These are phyloP conservation scores for Pomatorhinus ruficollis DNA, from an alignment of 2,113 vertebrate species.

Conservation along the genomic window DNA sequence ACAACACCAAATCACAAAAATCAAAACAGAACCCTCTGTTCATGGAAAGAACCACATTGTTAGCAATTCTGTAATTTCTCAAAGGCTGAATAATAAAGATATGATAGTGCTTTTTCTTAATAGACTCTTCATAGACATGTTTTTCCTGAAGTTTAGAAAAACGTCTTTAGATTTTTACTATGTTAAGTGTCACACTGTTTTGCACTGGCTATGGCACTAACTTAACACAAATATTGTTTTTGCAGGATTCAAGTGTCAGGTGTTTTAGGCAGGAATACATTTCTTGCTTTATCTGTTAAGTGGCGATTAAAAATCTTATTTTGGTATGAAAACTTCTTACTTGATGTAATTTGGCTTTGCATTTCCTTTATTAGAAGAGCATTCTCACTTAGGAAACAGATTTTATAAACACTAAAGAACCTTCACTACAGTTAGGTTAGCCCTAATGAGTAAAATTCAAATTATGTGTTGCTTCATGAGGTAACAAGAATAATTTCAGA, in stretches of 20 bases:
- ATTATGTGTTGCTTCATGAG: not conserved
- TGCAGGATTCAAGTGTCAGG: not conserved
- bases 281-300: not conserved
- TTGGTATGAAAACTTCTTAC: not conserved
- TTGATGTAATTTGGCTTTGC: not conserved
- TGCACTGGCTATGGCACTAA: rapidly evolving
- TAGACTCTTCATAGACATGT: not conserved
- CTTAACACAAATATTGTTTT: not conserved
- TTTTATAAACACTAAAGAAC: not conserved
- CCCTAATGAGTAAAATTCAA: not conserved
- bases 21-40: not conserved
- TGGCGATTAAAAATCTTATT: not conserved
- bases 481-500: not conserved
- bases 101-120: not conserved
- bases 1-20: rapidly evolving
- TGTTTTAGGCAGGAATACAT: not conserved
- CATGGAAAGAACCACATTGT: not conserved
- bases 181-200: not conserved
- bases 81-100: not conserved
- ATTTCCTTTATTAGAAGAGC: not conserved
- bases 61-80: not conserved
- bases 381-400: not conserved
- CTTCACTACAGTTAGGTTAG: not conserved
- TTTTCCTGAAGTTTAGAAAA: not conserved
- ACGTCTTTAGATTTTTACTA: not conserved